Evolutionary conservation across 1,140 invertebrate species (phyloP), one percentile per base, ranked within the genome.

Genomic region (Anastrepha ludens): DNA sequence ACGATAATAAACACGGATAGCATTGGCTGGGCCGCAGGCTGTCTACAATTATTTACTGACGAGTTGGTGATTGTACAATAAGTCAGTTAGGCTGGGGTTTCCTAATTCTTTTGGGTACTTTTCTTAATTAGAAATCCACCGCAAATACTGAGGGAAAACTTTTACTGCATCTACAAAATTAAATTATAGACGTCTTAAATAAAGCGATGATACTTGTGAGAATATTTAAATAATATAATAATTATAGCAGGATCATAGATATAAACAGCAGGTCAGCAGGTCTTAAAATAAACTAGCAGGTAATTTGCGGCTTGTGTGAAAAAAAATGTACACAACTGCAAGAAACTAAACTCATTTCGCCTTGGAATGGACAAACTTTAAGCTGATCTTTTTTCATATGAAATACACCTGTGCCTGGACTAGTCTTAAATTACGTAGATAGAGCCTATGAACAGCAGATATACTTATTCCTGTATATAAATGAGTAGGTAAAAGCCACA

Each of bases 31-130:
- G 39, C 67, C 41, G 15, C 11, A 15, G 67, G 67, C 44, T 44
- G 13, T 74, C 41, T 8, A 11, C 15, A 47, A 74, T 74, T 74
- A 44, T 41, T 47, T 74, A 44, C 67, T 47, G 44, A 44, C 44
- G 67, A 47, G 67, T 4, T 70, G 67, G 39, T 74, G 15, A 39
- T 11, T 4, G 3, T 74, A n/a, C n/a, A n/a, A n/a, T n/a, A 7
- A 47, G 39, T n/a, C 67, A 15, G 41, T 74, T 74, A 74, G 41
- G 41, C 41, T 74, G 67, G 3, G 41, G 67, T 74, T 74, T 74
- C 41, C 60, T n/a, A 62, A 62, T 17, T 62, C 60, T 47, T n/a
- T n/a, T 41, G 41, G 29, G 39, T 47, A 74, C 67, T 74, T 47
- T 6, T 39, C 41, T 44, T 74, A 74, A 74, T 74, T 74, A 74